Conservation (phyloP, 1,140 invertebrate species). For the Lepidotrigona ventralis region DNA sequence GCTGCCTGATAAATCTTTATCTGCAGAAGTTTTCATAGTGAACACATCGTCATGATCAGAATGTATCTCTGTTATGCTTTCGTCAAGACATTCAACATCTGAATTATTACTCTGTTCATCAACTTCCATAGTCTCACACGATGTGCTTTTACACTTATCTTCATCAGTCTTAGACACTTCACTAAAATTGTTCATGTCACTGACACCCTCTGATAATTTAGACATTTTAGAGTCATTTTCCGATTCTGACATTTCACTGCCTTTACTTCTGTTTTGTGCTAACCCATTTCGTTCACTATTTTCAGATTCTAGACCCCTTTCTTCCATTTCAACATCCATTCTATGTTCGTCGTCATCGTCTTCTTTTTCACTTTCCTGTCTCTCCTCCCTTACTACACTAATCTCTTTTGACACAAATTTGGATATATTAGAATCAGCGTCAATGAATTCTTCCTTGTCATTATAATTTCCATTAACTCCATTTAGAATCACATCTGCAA, state of each 20-base stretch:
- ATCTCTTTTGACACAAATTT: constrained; percentile 48
- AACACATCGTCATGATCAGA: constrained; percentile 71
- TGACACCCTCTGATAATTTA: constrained; percentile 57
- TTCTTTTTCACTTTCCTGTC: constrained; percentile 60
- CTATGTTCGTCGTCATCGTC: constrained; percentile 71
- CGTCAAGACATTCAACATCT: constrained; percentile 77
- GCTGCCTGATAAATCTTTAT: constrained; percentile 48
- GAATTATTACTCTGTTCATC: constrained; percentile 74
- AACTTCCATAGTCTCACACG: constrained; percentile 73
- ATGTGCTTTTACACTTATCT: constrained; percentile 62
- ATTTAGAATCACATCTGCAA: constrained; percentile 75
- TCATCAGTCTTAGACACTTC: constrained; percentile 70
- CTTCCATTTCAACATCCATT: constrained; percentile 58
- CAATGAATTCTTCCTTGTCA: constrained; percentile 72
- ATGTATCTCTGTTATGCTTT: constrained; percentile 67
- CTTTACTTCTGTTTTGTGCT: constrained; percentile 40
- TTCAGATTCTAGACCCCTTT: constrained; percentile 46
- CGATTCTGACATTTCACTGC: constrained; percentile 41
- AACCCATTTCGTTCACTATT: constrained; percentile 54
- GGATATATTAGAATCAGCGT: constrained; percentile 53
- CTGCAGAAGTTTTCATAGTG: constrained; percentile 61
- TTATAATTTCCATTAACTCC: constrained; percentile 76
- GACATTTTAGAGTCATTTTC: constrained; percentile 55
- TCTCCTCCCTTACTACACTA: constrained; percentile 54
- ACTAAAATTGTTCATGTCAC: constrained; percentile 71